phyloP scores from a whole-genome alignment of 2,888 invertebrate species.

The Hanleya hanleyi region DNA sequence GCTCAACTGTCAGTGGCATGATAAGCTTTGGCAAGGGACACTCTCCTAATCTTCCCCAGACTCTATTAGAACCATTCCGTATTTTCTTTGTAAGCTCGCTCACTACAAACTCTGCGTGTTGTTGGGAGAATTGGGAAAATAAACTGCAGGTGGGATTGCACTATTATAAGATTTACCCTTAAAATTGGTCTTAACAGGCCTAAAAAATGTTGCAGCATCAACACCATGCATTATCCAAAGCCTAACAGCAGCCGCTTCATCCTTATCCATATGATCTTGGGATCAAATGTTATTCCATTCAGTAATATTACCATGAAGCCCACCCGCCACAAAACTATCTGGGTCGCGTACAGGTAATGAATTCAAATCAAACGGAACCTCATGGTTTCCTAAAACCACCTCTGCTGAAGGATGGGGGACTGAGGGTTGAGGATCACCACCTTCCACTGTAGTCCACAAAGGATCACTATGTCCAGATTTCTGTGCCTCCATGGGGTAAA shows the following conservation, averaged over 20 bases:
- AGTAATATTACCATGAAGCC: background rate
- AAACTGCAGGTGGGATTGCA: background rate
- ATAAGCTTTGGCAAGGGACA: slow-evolving; percentile 18
- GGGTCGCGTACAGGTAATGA: background rate
- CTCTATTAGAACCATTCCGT: slow-evolving; percentile 13
- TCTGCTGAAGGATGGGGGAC: background rate
- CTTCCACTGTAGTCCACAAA: background rate
- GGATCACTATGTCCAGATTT: background rate
- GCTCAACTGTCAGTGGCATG: slow-evolving; percentile 18
- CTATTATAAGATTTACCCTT: slow-evolving; percentile 17
- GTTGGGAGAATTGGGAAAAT: background rate
- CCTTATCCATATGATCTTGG: background rate
- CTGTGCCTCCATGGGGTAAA: background rate
- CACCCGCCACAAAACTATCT: background rate
- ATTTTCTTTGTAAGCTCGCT: slow-evolving; percentile 8
- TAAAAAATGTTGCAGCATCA: slow-evolving; percentile 18
- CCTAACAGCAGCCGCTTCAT: background rate
- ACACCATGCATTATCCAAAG: slow-evolving; percentile 22
- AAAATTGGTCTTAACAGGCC: slow-evolving; percentile 27
- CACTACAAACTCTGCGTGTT: slow-evolving; percentile 9
- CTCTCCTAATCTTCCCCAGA: slow-evolving; percentile 18
- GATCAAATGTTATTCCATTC: background rate
- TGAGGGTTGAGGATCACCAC: background rate
- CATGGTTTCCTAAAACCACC: background rate
- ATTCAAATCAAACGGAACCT: background rate